Percentiles rank a stretch among this genome's conserved stretches.
Evolutionary conservation across 2,888 invertebrate genomes (phyloP).

Genomic region (Rhagophthalmus giganteus): DNA sequence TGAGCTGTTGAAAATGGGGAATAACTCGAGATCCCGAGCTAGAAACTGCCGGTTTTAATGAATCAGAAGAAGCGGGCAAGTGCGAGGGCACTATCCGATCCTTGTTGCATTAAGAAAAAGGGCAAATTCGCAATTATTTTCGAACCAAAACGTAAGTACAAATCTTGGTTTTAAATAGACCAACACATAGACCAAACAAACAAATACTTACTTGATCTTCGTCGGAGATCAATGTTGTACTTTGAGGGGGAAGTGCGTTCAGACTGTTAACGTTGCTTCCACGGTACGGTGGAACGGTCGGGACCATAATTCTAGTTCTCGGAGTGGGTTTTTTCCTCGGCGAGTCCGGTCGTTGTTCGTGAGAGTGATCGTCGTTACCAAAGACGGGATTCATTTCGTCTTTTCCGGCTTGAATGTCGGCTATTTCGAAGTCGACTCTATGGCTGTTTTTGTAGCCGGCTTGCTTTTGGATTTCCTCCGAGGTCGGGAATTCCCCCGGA

Average conservation of each 20-base stretch:
- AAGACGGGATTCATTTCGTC: conserved; percentile 50
- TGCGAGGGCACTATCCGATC: conserved; percentile 50
- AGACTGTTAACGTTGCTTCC: conserved; percentile 42
- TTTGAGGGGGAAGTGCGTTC: conserved; percentile 43
- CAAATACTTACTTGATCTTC: conserved; percentile 43
- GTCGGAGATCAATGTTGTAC: conserved; percentile 42
- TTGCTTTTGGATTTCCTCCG: conserved; percentile 68
- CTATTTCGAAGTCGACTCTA: conserved; percentile 42
- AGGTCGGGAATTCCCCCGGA: conserved; percentile 77
- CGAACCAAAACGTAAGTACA: background rate
- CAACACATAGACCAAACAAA: background rate
- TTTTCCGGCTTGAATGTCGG: conserved; percentile 49
- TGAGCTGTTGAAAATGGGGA: conserved; percentile 71
- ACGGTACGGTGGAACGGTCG: conserved; percentile 46
- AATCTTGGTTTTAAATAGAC: background rate
- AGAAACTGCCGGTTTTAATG: conserved; percentile 48
- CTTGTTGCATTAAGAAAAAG: conserved; percentile 45
- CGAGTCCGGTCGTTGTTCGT: conserved; percentile 64
- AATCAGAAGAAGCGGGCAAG: conserved; percentile 50
- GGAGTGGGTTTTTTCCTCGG: conserved; percentile 44
- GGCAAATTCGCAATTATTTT: background rate
- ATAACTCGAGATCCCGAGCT: conserved; percentile 61
- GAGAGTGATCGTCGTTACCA: conserved; percentile 65
- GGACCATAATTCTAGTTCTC: conserved; percentile 45
- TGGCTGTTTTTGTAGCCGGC: conserved; percentile 45